Percentiles rank a stretch among this genome's conserved stretches.
phyloP scores from a whole-genome alignment of 2,113 vertebrate genomes.

The Hyperoodon ampullatus region DNA sequence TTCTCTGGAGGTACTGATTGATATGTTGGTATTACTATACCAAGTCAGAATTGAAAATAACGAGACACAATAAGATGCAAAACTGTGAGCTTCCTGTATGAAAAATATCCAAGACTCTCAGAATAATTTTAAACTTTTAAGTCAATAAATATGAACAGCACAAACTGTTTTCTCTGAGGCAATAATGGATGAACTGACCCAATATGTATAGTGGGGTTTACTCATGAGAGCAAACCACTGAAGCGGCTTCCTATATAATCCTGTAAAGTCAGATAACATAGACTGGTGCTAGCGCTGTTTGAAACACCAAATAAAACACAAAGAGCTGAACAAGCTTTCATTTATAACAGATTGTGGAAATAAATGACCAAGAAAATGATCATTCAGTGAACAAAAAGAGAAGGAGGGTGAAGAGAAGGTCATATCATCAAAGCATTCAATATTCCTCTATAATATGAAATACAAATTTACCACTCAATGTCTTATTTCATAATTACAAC shows the following conservation, averaged over 20 bases:
- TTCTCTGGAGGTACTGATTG: background rate
- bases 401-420: background rate
- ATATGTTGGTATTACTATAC: background rate
- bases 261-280: background rate
- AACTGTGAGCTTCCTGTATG: background rate
- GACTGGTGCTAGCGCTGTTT: background rate
- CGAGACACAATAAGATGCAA: background rate
- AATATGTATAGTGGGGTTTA: background rate
- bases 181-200: background rate
- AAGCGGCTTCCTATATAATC: background rate
- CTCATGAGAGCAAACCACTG: background rate
- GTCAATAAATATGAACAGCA: slow-evolving; percentile 17
- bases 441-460: background rate
- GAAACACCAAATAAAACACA: background rate
- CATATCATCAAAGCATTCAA: background rate
- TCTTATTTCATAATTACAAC: slow-evolving; percentile 12
- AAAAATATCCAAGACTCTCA: background rate
- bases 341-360: background rate
- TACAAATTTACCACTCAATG: background rate
- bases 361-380: background rate
- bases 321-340: background rate
- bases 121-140: background rate
- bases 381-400: background rate
- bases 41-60: background rate
- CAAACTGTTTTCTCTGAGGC: background rate